Evolutionary conservation across 1,140 invertebrate species (phyloP).

Genomic region (Brachionus calyciflorus): DNA sequence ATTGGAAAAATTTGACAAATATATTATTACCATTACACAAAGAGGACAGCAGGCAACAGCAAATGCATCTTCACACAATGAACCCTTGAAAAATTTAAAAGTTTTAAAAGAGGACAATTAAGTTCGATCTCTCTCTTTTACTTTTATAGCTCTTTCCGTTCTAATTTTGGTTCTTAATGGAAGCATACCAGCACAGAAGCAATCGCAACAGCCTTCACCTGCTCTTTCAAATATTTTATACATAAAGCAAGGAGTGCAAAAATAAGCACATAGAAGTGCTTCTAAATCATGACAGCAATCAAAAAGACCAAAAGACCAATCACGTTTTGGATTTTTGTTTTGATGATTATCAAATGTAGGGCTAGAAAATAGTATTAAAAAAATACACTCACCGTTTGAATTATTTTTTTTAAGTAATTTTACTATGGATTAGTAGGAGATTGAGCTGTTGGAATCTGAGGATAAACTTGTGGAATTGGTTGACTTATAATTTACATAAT

Average conservation of each 20-base stretch:
- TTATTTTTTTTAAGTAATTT: too few species aligned
- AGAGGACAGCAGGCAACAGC: not conserved
- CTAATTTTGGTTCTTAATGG: slow-evolving; percentile 34
- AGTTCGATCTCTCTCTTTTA: not conserved
- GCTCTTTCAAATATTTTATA: not conserved
- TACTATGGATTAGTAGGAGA: too few species aligned
- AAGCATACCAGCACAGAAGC: not conserved
- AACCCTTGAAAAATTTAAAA: not conserved
- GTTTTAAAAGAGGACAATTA: not conserved
- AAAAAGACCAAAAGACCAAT: slow-evolving; percentile 9
- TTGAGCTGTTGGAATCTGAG: too few species aligned
- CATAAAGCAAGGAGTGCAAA: not conserved
- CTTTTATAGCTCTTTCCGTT: slow-evolving; percentile 33
- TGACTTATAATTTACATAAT: too few species aligned
- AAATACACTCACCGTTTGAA: too few species aligned
- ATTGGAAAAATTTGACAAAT: too few species aligned
- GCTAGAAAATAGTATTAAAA: too few species aligned
- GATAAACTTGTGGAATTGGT: too few species aligned
- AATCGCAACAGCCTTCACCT: slow-evolving; percentile 19
- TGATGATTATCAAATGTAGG: too few species aligned
- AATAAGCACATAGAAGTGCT: slow-evolving; percentile 18
- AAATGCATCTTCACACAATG: slow-evolving; percentile 12
- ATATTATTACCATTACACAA: slow-evolving; percentile 31
- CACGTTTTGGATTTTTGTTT: too few species aligned
- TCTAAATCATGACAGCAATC: slow-evolving; percentile 13